Evolutionary conservation across 2,797 vertebrate genomes (phyloP).

Genomic region (Molothrus aeneus): DNA sequence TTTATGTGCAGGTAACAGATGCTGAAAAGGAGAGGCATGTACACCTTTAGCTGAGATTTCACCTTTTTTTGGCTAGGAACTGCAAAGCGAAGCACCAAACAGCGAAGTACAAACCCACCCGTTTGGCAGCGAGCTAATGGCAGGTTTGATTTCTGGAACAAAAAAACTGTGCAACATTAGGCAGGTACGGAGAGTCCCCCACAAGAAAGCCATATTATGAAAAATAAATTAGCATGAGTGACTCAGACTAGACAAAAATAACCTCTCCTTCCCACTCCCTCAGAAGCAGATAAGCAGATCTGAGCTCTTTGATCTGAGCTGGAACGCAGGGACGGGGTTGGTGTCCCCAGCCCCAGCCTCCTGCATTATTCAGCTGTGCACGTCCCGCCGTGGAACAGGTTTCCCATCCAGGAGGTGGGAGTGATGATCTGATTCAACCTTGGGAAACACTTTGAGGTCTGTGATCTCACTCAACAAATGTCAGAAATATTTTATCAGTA

Average conservation of each 20-base stretch:
- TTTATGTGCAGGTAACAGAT: neutral
- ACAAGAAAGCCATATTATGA: constrained; percentile 61
- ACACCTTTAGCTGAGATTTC: neutral
- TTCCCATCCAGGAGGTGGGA: constrained; percentile 21
- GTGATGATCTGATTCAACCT: constrained; percentile 16
- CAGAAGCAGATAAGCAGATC: constrained; percentile 45
- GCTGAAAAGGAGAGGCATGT: neutral
- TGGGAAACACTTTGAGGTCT: constrained; percentile 19
- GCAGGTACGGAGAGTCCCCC: constrained; percentile 62
- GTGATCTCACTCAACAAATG: constrained; percentile 41
- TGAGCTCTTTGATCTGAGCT: constrained; percentile 46
- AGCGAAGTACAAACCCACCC: neutral
- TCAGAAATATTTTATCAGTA: constrained; percentile 52
- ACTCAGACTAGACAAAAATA: constrained; percentile 59
- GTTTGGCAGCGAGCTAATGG: constrained; percentile 16
- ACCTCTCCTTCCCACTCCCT: constrained; percentile 52
- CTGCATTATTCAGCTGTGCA: neutral
- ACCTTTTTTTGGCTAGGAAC: neutral
- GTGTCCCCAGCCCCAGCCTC: neutral
- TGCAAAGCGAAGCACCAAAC: neutral
- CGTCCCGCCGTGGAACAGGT: neutral
- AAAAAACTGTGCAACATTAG: constrained; percentile 40
- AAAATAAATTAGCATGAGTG: constrained; percentile 61
- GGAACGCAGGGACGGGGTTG: neutral
- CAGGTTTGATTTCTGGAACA: constrained; percentile 69